Base-by-base conservation (phyloP, 2,797 vertebrate species). In the Lateolabrax maculatus region DNA sequence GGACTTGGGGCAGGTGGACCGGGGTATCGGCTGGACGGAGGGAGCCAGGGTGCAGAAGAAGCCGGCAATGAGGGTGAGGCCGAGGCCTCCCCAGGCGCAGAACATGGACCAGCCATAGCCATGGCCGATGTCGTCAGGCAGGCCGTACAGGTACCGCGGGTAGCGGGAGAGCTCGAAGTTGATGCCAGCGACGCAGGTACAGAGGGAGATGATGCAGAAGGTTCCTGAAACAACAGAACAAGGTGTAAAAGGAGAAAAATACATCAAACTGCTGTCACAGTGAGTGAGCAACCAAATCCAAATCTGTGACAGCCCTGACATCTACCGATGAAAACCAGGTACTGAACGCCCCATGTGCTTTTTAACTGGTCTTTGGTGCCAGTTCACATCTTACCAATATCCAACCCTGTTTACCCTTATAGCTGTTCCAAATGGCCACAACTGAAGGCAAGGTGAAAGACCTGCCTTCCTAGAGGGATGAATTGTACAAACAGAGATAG, bases 91-190 rank as follows among this genome's bases (percentile, higher is more conserved):
- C 98, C 98, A 99, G 0, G 98, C 98, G 84, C 97, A 99, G 95
- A 99, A 99, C 98, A 99, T 99, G 85, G 98, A 99, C 98, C 98
- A 99, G 92, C 98, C 98, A 18, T 99, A 99, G 87, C 98, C 98
- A 0, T 99, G 98, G 93, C 97, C 98, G 89, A 99, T 98, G 95
- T 99, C 98, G 0, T 99, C 98, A 0, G 98, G 98, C 60, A 99
- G 96, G 91, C 98, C 96, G 0, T 98, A 99, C 87, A 99, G 94
- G 94, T 98, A 96, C 71, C 97, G 97, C 0, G 98, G 98, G 77
- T 97, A 98, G 80, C 98, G 98, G 44, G 98, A 99, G 3, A 99
- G 96, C 96, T 99, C 98, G 2, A 99, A 99, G 96, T 99, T 99
- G 93, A 99, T 99, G 89, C 98, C 98, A 4, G 98, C 98, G 77